Evolutionary conservation across 2,888 invertebrate genomes (phyloP), one percentile per base, ranked within the genome.

Genomic region (Elgonia sp.): DNA sequence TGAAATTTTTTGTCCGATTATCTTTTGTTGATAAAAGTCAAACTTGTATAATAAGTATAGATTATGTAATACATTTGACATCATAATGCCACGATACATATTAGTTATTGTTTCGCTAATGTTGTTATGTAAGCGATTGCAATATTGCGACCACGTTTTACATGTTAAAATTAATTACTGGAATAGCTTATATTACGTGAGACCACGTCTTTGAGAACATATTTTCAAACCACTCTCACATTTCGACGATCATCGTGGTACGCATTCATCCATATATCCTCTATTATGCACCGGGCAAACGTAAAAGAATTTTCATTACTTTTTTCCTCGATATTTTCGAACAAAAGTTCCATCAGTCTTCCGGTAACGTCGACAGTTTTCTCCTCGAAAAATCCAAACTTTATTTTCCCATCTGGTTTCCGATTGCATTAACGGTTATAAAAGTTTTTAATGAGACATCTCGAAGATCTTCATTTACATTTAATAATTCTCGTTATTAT

Each of bases 391-490:
- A 55, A 42, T 69, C 50, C 12, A 46, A 55, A 10, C 53, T 50
- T 62, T 14, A 12, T 46, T 10, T 62, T 53, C 60, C 53, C 62
- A 50, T 76, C 53, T 50, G 6, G 50, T 53, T 62, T 62, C 0
- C 18, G 53, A 60, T 84, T 84, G 69, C 70, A 62, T 70, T 70
- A 84, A 53, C 70, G 76, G 76, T 84, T 76, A 82, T 76, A 70
- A 39, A 69, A 70, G 39, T 77, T 76, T 14, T 39, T 75, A 83
- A 84, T 42, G 70, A 84, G 53, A 84, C 50, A 80, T 50, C 60
- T 50, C 67, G 57, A 55, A 50, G 29, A 16, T 70, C 62, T 21
- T 62, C 63, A 42, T 53, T 81, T 65, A 40, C 50, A 42, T 79
- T 63, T 14, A 65, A 46, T 65, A 50, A 55, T 77, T 46, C 55